These are phyloP conservation scores for Melitaea athalia DNA, from an alignment of 2,888 invertebrate species.

Conservation along the genomic window DNA sequence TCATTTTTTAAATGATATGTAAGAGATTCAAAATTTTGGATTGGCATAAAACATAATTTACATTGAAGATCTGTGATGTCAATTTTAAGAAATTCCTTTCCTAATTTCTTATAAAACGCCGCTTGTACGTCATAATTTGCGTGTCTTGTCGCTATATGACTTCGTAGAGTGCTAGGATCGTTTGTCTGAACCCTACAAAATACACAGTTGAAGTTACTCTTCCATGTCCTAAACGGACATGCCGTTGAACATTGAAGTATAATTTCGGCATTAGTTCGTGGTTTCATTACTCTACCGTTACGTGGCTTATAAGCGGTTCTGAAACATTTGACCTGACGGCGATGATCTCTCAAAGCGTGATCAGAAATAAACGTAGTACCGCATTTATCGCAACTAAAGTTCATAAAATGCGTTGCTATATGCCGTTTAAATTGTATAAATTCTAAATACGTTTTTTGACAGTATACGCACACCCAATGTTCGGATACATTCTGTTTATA, in stretches of 20 bases:
- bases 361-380: slow-evolving; percentile 71
- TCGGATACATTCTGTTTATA: slow-evolving; percentile 63
- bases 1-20: slow-evolving; percentile 68
- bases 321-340: slow-evolving; percentile 71
- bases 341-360: slow-evolving; percentile 68
- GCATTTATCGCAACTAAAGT: slow-evolving; percentile 71
- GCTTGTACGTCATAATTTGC: slow-evolving; percentile 68
- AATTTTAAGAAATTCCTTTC: slow-evolving; percentile 72
- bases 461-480: slow-evolving; percentile 68
- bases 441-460: slow-evolving; percentile 58
- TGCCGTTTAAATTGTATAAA: slow-evolving; percentile 71
- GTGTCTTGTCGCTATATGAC: slow-evolving; percentile 64
- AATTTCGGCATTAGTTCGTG: slow-evolving; percentile 71
- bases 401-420: slow-evolving; percentile 70
- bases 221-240: slow-evolving; percentile 74
- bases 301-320: slow-evolving; percentile 69
- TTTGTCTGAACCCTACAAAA: slow-evolving; percentile 72
- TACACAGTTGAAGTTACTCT: slow-evolving; percentile 72
- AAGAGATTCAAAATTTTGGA: slow-evolving; percentile 62
- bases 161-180: slow-evolving; percentile 64
- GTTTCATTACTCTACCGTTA: slow-evolving; percentile 64
- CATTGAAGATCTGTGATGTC: slow-evolving; percentile 75
- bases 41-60: slow-evolving; percentile 67
- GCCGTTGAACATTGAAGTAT: slow-evolving; percentile 73
- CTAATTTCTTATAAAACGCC: slow-evolving; percentile 74